Evolutionary conservation across 1,140 invertebrate genomes (phyloP).

Genomic region (Aphelenchoides avenae): DNA sequence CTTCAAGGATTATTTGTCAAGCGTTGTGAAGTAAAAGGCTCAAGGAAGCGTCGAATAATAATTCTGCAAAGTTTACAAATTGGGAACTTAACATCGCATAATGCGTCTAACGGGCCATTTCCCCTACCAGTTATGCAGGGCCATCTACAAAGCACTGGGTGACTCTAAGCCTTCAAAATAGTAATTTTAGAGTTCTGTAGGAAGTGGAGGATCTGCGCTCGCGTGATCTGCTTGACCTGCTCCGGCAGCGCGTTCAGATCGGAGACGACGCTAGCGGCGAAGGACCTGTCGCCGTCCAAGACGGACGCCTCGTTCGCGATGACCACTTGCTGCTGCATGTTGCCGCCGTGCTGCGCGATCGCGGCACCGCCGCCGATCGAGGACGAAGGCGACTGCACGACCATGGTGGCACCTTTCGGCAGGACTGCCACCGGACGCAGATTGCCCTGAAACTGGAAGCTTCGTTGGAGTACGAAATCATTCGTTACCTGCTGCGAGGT

Average conservation of each 20-base stretch:
- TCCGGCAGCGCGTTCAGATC: conserved; percentile 26
- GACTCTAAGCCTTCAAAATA: conserved; percentile 25
- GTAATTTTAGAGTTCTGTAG: conserved; percentile 33
- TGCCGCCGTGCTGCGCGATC: no score
- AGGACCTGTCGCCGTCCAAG: conserved; percentile 29
- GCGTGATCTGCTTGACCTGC: conserved; percentile 28
- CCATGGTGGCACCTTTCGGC: not conserved
- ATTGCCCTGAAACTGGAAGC: conserved; percentile 8
- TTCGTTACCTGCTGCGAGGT: not conserved
- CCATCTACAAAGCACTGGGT: not conserved
- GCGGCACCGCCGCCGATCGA: not conserved
- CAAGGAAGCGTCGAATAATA: no score
- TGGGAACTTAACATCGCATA: no score
- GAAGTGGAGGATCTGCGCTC: conserved; percentile 31
- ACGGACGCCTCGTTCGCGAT: conserved; percentile 21
- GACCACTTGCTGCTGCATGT: conserved; percentile 32
- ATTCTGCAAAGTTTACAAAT: no score
- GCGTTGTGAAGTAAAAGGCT: no score
- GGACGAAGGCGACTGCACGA: not conserved
- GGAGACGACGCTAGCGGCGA: conserved; percentile 27
- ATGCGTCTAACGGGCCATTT: no score
- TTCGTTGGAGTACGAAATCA: conserved; percentile 14
- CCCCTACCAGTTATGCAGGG: no score
- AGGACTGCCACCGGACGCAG: conserved; percentile 1
- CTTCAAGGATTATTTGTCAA: no score